These are phyloP conservation scores for Syrphus vitripennis DNA, from an alignment of 2,888 invertebrate species.

Conservation along the genomic window DNA sequence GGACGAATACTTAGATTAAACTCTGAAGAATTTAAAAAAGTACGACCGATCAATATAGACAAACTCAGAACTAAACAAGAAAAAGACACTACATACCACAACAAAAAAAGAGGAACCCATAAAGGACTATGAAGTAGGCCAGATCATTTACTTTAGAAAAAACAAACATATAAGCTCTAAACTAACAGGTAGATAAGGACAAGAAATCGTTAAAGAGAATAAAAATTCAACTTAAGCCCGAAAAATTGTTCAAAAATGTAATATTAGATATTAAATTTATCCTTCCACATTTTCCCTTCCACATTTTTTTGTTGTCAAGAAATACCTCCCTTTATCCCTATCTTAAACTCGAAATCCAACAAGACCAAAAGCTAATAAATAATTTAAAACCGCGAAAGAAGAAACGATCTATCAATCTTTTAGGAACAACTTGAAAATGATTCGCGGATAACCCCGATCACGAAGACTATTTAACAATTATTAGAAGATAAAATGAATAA, in stretches of 20 bases:
- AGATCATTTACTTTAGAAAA: conserved; percentile 10
- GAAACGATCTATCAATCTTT: conserved; percentile 14
- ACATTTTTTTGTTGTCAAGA: not conserved
- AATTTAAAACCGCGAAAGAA: not conserved
- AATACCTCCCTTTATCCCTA: not conserved
- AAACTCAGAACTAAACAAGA: too few relatives aligned
- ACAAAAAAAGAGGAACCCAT: too few relatives aligned
- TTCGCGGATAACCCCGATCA: not conserved
- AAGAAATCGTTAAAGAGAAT: conserved; percentile 39
- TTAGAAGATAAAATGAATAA: too few relatives aligned
- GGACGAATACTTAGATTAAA: too few relatives aligned
- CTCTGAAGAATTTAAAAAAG: too few relatives aligned
- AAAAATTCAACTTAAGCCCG: conserved; percentile 33
- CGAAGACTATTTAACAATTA: conserved; percentile 18
- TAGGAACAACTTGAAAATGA: conserved; percentile 9
- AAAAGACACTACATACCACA: too few relatives aligned
- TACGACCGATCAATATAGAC: too few relatives aligned
- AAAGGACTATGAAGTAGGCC: not conserved
- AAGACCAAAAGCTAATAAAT: not conserved
- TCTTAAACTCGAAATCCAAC: conserved; percentile 2
- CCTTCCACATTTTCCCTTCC: not conserved
- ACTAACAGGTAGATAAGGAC: conserved; percentile 12
- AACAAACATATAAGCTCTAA: conserved; percentile 39
- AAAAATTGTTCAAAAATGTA: conserved; percentile 44
- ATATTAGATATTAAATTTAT: conserved; percentile 44